Percentiles rank a stretch among this genome's conserved stretches.
Evolutionary conservation across 2,113 vertebrate genomes (phyloP).

Genomic region (Notothenia rossii): DNA sequence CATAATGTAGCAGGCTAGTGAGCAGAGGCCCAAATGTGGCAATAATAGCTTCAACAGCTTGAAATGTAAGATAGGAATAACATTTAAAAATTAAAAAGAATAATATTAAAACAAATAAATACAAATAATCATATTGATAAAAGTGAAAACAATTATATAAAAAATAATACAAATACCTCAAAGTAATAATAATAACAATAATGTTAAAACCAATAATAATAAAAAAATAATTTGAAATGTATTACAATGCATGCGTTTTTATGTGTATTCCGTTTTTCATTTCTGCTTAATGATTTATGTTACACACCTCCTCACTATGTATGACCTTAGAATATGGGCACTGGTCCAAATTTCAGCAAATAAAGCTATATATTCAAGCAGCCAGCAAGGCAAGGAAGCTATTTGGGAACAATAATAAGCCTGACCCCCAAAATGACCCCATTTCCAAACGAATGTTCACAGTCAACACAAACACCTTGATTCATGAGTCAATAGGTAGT

Average conservation of each 20-base stretch:
- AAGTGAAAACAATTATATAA: background rate
- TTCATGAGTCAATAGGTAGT: constrained; percentile 13
- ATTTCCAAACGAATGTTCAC: constrained; percentile 15
- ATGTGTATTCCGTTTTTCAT: background rate
- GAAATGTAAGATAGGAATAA: background rate
- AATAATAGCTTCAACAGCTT: background rate
- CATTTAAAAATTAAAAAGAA: no score
- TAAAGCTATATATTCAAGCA: constrained; percentile 18
- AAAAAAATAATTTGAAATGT: no score
- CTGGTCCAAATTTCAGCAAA: background rate
- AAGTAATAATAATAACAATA: background rate
- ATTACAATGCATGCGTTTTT: background rate
- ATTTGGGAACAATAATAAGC: constrained; percentile 19
- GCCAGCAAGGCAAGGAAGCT: background rate
- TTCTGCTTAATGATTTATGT: background rate
- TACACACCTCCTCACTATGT: background rate
- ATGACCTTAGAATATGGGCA: background rate
- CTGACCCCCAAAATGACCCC: constrained; percentile 24
- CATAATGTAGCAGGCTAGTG: background rate
- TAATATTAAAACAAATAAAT: no score
- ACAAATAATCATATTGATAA: background rate
- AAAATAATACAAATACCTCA: background rate
- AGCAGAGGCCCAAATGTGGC: background rate
- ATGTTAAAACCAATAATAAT: no score
- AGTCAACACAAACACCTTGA: constrained; percentile 32